phyloP scores from a whole-genome alignment of 2,113 vertebrate species.

The Hydropotes inermis region DNA sequence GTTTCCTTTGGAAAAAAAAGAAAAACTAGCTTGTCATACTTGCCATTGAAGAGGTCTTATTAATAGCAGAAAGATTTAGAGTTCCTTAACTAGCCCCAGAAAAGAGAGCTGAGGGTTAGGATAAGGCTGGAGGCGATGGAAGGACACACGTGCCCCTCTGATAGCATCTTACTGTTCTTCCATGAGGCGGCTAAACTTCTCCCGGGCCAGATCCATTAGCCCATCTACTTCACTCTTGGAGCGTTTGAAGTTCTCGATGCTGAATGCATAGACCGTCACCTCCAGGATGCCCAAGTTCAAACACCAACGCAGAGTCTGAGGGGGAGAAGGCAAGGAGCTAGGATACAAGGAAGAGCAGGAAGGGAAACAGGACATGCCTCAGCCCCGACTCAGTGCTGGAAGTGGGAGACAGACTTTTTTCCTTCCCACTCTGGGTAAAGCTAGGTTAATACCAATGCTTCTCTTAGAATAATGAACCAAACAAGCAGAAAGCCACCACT shows the following conservation, averaged over 20 bases:
- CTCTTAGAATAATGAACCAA: slow-evolving; percentile 7
- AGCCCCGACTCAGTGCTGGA: background rate
- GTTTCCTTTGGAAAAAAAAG: background rate
- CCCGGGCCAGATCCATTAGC: slow-evolving; percentile 94
- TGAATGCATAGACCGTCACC: slow-evolving; percentile 98
- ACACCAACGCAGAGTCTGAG: slow-evolving; percentile 95
- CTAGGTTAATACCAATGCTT: background rate
- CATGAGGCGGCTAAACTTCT: slow-evolving; percentile 93
- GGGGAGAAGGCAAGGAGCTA: background rate
- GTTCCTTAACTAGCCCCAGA: background rate
- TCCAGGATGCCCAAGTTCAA: slow-evolving; percentile 93
- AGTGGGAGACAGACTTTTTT: background rate
- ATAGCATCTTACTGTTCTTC: slow-evolving; percentile 90
- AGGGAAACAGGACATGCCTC: background rate
- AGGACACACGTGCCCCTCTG: background rate
- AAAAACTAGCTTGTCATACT: background rate
- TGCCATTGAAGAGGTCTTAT: background rate
- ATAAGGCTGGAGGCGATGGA: background rate
- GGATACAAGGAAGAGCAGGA: background rate
- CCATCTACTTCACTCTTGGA: slow-evolving; percentile 95
- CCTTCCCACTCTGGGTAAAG: background rate
- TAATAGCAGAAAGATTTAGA: background rate
- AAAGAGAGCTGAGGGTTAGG: background rate
- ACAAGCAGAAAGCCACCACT: background rate
- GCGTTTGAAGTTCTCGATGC: slow-evolving; percentile 99